Evolutionary conservation across 2,113 vertebrate genomes (phyloP), one percentile per base, ranked within the genome.

Genomic region (Tursiops truncatus): DNA sequence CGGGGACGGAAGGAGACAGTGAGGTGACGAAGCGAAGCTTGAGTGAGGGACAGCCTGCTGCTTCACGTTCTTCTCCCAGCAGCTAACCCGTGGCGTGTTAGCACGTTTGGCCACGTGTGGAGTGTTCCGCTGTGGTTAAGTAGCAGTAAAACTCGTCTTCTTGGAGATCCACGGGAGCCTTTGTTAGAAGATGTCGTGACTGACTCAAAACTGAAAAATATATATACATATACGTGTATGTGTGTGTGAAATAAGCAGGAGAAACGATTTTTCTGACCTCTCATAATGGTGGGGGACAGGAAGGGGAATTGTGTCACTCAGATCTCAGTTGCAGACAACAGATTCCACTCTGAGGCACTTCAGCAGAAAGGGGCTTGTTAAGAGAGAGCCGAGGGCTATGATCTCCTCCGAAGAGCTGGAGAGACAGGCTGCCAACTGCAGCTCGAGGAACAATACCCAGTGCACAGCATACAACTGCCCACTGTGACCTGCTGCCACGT

Each of bases 1-100:
- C 53, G 50, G 62, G 65, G n/a, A 47, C 25, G 9, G 23, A 28
- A 67, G 63, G 31, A 31, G n/a, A 18, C 11, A 9, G 1, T 21
- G 17, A 38, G 5, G 23, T 33, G 38, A 21, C 3, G 1, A 13
- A 53, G 38, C 2, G 1, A 25, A 73, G 76, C 10, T 17, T 2
- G 31, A 70, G 60, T 0, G 50, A 1, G 14, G 18, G 38, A 36
- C 13, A 33, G 21, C 50, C 15, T 41, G 26, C 15, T 8, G 7
- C 47, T 76, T 62, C 33, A 8, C 21, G 47, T 14, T 44, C 50
- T 33, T 77, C 17, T 84, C 47, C 62, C 18, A 1, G 17, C 25
- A 17, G 36, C 44, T 31, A 5, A 26, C 50, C 41, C 20, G 4
- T 41, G 1, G 5, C 36, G 5, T 10, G 7, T 12, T 5, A 36